Conservation (phyloP, 2,888 invertebrate genomes). For the Plagodis dolabraria region DNA sequence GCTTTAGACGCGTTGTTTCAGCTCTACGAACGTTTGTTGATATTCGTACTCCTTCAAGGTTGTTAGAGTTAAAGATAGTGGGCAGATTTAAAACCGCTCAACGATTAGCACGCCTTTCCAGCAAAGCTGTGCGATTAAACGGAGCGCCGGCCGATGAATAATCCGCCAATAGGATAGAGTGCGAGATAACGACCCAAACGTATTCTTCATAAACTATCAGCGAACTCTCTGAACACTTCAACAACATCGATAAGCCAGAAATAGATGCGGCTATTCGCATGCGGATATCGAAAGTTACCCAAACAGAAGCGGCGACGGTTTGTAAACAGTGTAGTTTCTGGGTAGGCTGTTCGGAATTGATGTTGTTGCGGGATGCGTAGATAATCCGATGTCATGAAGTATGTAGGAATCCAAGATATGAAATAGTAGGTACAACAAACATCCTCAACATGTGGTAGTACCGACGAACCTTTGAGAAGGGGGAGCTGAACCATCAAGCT, state of each 20-base stretch:
- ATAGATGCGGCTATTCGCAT: slow-evolving; percentile 52
- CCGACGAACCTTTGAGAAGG: slow-evolving; percentile 79
- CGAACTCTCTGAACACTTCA: slow-evolving; percentile 32
- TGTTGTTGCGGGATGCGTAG: slow-evolving; percentile 27
- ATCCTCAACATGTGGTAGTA: slow-evolving; percentile 16
- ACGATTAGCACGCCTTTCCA: slow-evolving; percentile 15
- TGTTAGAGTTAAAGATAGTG: slow-evolving; percentile 44
- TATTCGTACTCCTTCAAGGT: slow-evolving; percentile 51
- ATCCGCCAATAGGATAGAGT: background rate
- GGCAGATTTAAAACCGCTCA: slow-evolving; percentile 43
- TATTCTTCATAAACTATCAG: slow-evolving; percentile 26
- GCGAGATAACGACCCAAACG: slow-evolving; percentile 35
- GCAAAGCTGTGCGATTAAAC: too few relatives aligned
- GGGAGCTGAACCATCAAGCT: slow-evolving; percentile 81
- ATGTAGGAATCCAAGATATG: too few relatives aligned
- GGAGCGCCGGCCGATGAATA: too few relatives aligned
- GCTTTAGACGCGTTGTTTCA: slow-evolving; percentile 48
- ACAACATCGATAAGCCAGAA: slow-evolving; percentile 44
- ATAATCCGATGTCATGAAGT: slow-evolving; percentile 14
- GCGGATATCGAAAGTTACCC: slow-evolving; percentile 45
- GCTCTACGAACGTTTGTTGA: slow-evolving; percentile 30
- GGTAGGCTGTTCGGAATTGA: slow-evolving; percentile 6
- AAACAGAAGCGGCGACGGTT: slow-evolving; percentile 46
- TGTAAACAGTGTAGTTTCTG: slow-evolving; percentile 53
- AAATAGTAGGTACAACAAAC: too few relatives aligned